phyloP scores from a whole-genome alignment of 2,888 invertebrate species.

The Campopleginae sp. region DNA sequence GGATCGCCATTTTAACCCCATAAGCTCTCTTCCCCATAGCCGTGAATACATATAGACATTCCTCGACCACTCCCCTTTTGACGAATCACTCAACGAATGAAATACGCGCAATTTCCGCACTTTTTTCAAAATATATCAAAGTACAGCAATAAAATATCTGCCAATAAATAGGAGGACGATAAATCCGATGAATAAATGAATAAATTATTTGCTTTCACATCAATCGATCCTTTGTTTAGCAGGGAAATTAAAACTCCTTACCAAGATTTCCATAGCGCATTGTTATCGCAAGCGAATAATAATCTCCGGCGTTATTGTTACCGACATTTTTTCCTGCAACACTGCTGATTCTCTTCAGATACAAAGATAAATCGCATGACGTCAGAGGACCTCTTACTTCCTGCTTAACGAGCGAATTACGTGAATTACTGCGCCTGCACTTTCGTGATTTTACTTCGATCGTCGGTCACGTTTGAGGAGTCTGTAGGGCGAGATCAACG shows the following conservation, averaged over 20 bases:
- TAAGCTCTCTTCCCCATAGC: not conserved
- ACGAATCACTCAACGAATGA: constrained; percentile 57
- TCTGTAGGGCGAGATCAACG: not conserved
- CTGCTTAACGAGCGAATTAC: constrained; percentile 2
- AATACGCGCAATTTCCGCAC: constrained; percentile 59
- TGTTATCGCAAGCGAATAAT: not conserved
- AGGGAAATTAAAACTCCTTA: not conserved
- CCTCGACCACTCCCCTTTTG: constrained; percentile 33
- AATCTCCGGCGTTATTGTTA: not conserved
- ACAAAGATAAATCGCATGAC: not conserved
- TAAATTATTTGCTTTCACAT: constrained; percentile 3
- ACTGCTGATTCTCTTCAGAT: not conserved
- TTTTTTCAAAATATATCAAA: constrained; percentile 8
- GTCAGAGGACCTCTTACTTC: not conserved
- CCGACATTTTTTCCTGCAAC: not conserved
- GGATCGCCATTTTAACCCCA: constrained; percentile 67
- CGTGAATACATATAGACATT: not conserved
- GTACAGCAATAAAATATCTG: constrained; percentile 22
- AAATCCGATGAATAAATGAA: not conserved
- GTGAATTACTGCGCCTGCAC: constrained; percentile 11
- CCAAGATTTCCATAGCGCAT: not conserved
- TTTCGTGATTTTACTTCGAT: not conserved
- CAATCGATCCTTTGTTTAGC: not conserved
- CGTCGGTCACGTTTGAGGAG: not conserved
- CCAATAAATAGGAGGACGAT: not conserved